These are phyloP conservation scores for Thomomys bottae DNA, from an alignment of 2,113 vertebrate species.

Conservation along the genomic window DNA sequence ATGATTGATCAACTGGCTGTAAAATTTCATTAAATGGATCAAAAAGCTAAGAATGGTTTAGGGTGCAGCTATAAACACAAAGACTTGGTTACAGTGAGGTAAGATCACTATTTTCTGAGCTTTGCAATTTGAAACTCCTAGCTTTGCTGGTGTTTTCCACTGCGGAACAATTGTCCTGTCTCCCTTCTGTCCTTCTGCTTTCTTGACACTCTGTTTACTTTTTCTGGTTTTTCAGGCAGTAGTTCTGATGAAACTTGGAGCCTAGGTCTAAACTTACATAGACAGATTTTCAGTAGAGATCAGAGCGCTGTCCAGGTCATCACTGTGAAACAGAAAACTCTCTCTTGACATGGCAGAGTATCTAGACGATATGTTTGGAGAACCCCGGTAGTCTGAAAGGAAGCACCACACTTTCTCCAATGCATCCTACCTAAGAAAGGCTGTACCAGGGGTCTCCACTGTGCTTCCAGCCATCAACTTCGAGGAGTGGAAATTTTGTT, in stretches of 20 bases:
- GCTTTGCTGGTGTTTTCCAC: not conserved
- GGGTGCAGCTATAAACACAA: not conserved
- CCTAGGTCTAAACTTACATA: not conserved
- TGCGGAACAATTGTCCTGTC: not conserved
- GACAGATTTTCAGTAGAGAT: constrained; percentile 37
- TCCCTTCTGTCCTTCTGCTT: not conserved
- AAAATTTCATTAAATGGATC: constrained; percentile 59
- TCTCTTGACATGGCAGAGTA: constrained; percentile 52
- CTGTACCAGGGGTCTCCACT: not conserved
- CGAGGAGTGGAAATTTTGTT: not conserved
- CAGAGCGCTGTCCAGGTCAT: not conserved
- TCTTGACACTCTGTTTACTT: not conserved
- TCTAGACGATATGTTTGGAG: constrained; percentile 50
- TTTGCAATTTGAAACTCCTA: not conserved
- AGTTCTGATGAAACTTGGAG: constrained; percentile 29
- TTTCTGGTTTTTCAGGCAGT: not conserved
- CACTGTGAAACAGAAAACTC: not conserved
- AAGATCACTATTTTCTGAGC: not conserved
- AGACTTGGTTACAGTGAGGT: not conserved
- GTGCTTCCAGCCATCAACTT: constrained; percentile 34
- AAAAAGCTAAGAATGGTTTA: constrained; percentile 6
- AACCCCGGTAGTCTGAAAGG: constrained; percentile 63
- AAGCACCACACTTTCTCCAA: not conserved
- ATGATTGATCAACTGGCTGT: constrained; percentile 67
- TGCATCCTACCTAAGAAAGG: constrained; percentile 28